These are phyloP conservation scores for Aplysia californica DNA, from an alignment of 1,140 invertebrate species.

Conservation along the genomic window DNA sequence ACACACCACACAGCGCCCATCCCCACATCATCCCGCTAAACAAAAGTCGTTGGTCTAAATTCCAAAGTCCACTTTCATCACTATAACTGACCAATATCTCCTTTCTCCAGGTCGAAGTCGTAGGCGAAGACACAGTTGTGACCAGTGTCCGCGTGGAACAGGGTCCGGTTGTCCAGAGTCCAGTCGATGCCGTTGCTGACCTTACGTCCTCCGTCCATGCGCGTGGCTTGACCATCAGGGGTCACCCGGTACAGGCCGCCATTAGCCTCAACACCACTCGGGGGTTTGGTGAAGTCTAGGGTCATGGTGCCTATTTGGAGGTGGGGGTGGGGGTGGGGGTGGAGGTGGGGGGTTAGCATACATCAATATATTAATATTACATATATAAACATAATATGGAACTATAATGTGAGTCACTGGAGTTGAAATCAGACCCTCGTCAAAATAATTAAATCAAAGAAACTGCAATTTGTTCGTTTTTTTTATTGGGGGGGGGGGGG, in stretches of 20 bases:
- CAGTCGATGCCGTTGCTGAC: slow-evolving; percentile 88
- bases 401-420: too few relatives aligned
- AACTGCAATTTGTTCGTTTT: too few relatives aligned
- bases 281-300: background rate
- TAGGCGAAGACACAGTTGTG: slow-evolving; percentile 71
- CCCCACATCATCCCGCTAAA: too few relatives aligned
- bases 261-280: background rate
- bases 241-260: slow-evolving; percentile 58
- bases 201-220: slow-evolving; percentile 57
- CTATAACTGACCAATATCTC: slow-evolving; percentile 73
- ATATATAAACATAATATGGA: too few relatives aligned
- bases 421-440: too few relatives aligned
- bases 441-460: too few relatives aligned
- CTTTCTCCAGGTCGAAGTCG: slow-evolving; percentile 78
- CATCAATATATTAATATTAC: too few relatives aligned
- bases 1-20: too few relatives aligned
- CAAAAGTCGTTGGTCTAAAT: too few relatives aligned
- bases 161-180: slow-evolving; percentile 75
- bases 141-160: slow-evolving; percentile 68
- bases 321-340: background rate
- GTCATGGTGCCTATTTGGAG: background rate
- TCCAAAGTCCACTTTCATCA: too few relatives aligned
- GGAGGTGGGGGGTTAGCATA: background rate
- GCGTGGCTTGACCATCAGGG: slow-evolving; percentile 40
- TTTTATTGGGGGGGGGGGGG: too few relatives aligned